Evolutionary conservation across 2,888 invertebrate species (phyloP), one percentile per base, ranked within the genome.

Genomic region (Muscina levida): DNA sequence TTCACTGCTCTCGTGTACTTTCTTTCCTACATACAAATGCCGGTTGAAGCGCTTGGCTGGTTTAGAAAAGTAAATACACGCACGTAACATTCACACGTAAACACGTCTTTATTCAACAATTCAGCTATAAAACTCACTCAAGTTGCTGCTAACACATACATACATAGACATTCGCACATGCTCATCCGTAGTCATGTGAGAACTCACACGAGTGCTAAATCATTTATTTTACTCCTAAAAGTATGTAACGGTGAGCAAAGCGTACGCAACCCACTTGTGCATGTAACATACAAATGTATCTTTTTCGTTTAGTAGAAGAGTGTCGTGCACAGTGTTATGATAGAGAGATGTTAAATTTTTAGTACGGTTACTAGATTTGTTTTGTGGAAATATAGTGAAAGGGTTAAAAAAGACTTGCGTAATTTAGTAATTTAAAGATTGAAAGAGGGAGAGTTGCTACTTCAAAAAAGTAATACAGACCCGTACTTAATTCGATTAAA

Each of bases 1-100:
- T n/a, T 22, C 31, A 70, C 62, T 48, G n/a, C n/a, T 24, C 56
- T 11, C 62, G 39, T 37, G 13, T 19, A 62, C 62, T n/a, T n/a
- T n/a, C n/a, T n/a, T n/a, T n/a, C n/a, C n/a, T n/a, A 42, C 39
- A 31, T 31, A 62, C 62, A 62, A 62, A 39, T 62, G 39, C 22
- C 19, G 24, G 53, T 24, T 24, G 24, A n/a, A n/a, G n/a, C 19
- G 8, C 51, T 8, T 17, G 1, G 19, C 39, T 8, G n/a, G 59
- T 59, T 59, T 17, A 15, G 39, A 13, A 62, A 62, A 62, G 22
- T 42, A 62, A 62, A 62, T 39, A 62, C 62, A 42, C 42, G 42
- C 62, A 62, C 24, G 53, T 24, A 1, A 24, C 8, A 15, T n/a
- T 37, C 62, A 13, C 42, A 31, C 4, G n/a, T 2, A 22, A 22